Base-by-base conservation (phyloP, 2,113 vertebrate species). In the Eurystomus gularis region DNA sequence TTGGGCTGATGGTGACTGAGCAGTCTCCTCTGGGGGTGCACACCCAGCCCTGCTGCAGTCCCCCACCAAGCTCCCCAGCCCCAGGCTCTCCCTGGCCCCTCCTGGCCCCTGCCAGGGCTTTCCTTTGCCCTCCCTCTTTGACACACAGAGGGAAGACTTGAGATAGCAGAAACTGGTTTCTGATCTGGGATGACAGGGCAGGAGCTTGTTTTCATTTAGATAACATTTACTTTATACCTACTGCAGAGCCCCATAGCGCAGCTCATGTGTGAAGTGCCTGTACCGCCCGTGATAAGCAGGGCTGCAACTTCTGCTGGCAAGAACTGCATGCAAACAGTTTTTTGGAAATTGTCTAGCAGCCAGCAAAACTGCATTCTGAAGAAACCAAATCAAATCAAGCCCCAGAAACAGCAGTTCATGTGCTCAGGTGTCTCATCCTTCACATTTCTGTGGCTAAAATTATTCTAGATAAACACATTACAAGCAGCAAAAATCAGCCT, bases 31-130 rank as follows among this genome's bases (percentile, higher is more conserved):
- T 24, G 14, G 46, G 31, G 16, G 8, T 66, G 48, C 31, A 13
- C 76, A 13, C 25, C 33, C 39, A 51, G 72, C 68, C 48, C 72
- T 78, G 79, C 33, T 3, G 0, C 49, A 29, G 31, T 10, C n/a
- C 18, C 31, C 4, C 42, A 1, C 9, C 0, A 1, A 42, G 37
- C 42, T 71, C 33, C 18, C 37, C 8, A 26, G 51, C 26, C 33
- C 39, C 39, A 70, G 54, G 49, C 3, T 7, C 23, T 49, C 8
- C 1, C 48, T 76, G 65, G 31, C 17, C 13, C 46, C 23, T 40
- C 23, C 51, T 28, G 28, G 12, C 49, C 33, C 18, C 64, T 57
- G 40, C 12, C 35, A 33, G 48, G 21, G 19, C 25, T 81, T 91
- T 70, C 49, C 25, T 83, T 62, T 46, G 83, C 51, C 51, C 31